Percentiles rank a stretch among this genome's conserved stretches.
These are phyloP conservation scores for Acholoe squamosa DNA, from an alignment of 2,888 invertebrate genomes.

Conservation along the genomic window DNA sequence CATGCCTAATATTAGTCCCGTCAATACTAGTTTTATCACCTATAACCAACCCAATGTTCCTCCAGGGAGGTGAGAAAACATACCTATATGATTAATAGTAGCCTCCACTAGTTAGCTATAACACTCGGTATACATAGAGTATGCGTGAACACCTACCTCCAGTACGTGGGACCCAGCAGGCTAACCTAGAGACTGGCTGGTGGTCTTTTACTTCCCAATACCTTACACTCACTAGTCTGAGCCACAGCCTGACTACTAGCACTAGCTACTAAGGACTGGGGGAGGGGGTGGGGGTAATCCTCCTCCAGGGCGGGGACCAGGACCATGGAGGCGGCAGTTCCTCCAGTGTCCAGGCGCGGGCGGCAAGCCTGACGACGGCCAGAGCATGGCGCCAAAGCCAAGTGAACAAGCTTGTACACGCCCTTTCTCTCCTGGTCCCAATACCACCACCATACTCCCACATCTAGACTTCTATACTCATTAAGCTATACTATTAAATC, in stretches of 20 bases:
- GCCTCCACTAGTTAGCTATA: too few relatives aligned
- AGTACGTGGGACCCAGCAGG: not conserved
- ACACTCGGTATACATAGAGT: too few relatives aligned
- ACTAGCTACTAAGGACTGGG: too few relatives aligned
- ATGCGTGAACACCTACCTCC: too few relatives aligned
- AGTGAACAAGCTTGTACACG: constrained; percentile 3
- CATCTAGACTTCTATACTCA: not conserved
- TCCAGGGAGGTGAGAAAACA: too few relatives aligned
- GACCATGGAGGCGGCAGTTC: not conserved
- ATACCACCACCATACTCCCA: not conserved
- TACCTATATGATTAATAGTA: too few relatives aligned
- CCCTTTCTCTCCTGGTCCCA: not conserved
- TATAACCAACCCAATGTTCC: too few relatives aligned
- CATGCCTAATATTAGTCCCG: too few relatives aligned
- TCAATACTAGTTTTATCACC: too few relatives aligned
- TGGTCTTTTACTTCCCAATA: not conserved
- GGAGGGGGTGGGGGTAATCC: too few relatives aligned
- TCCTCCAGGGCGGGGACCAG: not conserved
- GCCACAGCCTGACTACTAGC: too few relatives aligned
- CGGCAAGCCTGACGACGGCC: constrained; percentile 25
- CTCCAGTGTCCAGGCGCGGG: not conserved
- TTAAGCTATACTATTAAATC: not conserved
- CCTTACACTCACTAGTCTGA: too few relatives aligned
- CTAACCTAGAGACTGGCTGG: not conserved
- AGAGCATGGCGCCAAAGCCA: not conserved